Evolutionary conservation across 2,888 invertebrate genomes (phyloP).

Genomic region (Harmothoe impar): DNA sequence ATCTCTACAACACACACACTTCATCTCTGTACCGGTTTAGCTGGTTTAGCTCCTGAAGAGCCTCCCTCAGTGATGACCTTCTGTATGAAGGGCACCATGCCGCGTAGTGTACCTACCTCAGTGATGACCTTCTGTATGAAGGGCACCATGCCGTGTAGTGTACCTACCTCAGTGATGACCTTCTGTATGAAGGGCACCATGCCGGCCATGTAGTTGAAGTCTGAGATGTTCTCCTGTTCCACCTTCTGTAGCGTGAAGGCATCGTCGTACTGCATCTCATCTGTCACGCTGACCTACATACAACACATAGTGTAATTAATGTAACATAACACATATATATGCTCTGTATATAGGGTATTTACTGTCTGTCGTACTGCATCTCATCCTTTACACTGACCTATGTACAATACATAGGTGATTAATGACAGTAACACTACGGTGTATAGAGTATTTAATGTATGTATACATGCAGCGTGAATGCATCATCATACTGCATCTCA

Average conservation of each 20-base stretch:
- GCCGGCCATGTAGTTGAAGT: constrained; percentile 82
- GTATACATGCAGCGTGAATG: constrained; percentile 80
- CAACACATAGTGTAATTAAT: background rate
- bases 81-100: constrained; percentile 82
- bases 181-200: constrained; percentile 83
- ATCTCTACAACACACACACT: too few relatives aligned
- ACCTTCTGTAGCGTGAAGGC: constrained; percentile 82
- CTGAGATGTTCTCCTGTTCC: constrained; percentile 74
- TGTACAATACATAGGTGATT: too few relatives aligned
- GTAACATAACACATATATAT: background rate
- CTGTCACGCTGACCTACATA: constrained; percentile 77
- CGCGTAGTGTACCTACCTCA: constrained; percentile 77
- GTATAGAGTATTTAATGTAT: background rate
- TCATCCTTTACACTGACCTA: too few relatives aligned
- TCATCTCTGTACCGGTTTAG: too few relatives aligned
- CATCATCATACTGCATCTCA: constrained; percentile 83
- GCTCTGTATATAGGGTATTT: too few relatives aligned
- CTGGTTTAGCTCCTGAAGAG: too few relatives aligned
- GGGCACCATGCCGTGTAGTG: constrained; percentile 80
- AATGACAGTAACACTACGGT: too few relatives aligned
- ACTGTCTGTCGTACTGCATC: too few relatives aligned
- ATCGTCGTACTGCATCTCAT: constrained; percentile 83
- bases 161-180: constrained; percentile 78
- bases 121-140: constrained; percentile 81
- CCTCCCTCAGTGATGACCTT: constrained; percentile 80